Evolutionary conservation across 2,888 invertebrate genomes (phyloP).

Genomic region (Subacronicta megacephala): DNA sequence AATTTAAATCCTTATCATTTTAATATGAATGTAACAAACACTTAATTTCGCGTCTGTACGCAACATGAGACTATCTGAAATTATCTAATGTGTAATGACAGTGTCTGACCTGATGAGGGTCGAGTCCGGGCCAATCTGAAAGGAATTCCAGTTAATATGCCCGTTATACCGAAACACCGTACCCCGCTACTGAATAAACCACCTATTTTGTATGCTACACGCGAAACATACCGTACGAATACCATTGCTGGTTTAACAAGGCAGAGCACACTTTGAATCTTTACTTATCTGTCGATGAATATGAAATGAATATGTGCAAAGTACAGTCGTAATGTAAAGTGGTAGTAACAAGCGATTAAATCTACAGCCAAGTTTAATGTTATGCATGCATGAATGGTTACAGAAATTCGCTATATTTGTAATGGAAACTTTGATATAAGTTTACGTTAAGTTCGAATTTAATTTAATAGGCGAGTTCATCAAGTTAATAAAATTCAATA

Average conservation of each 20-base stretch:
- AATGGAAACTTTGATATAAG: conserved; percentile 56
- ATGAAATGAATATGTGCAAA: background rate
- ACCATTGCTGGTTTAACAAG: conserved; percentile 43
- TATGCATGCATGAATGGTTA: conserved; percentile 60
- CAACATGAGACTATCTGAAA: conserved; percentile 71
- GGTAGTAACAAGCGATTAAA: conserved; percentile 61
- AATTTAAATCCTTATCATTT: conserved; percentile 10
- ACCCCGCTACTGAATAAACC: conserved; percentile 56
- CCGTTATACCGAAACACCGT: conserved; percentile 72
- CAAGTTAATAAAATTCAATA: background rate
- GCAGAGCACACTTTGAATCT: background rate
- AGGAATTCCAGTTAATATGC: conserved; percentile 82
- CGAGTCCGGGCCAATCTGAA: conserved; percentile 75
- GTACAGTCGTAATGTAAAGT: conserved; percentile 14
- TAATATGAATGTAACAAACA: conserved; percentile 17
- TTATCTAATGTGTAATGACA: conserved; percentile 83
- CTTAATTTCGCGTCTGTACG: conserved; percentile 59
- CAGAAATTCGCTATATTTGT: conserved; percentile 60
- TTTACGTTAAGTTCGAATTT: conserved; percentile 36
- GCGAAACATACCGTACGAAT: conserved; percentile 13
- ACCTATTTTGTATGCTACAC: conserved; percentile 31
- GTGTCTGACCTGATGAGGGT: conserved; percentile 83
- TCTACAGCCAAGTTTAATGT: conserved; percentile 59
- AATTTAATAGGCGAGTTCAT: conserved; percentile 14
- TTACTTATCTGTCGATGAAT: conserved; percentile 46